Evolutionary conservation across 2,797 vertebrate species (phyloP).

Genomic region (Graptemys geographica): DNA sequence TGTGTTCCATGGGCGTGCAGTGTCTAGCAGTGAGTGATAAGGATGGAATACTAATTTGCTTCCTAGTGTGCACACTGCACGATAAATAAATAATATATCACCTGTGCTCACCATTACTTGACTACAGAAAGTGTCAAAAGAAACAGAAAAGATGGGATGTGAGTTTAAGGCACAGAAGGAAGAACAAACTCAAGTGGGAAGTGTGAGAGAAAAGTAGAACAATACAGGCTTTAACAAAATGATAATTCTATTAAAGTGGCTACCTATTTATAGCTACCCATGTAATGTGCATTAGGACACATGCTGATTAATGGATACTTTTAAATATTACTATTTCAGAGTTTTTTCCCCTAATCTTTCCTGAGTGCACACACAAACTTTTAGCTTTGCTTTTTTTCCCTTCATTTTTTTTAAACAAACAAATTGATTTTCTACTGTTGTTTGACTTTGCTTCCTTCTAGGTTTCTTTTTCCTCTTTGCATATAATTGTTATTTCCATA

Average conservation of each 20-base stretch:
- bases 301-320: slow-evolving; percentile 19
- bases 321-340: neutral
- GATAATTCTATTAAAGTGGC: neutral
- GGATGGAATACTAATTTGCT: slow-evolving; percentile 79
- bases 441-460: neutral
- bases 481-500: slow-evolving; percentile 38
- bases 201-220: neutral
- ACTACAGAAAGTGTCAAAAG: slow-evolving; percentile 59
- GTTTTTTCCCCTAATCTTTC: neutral
- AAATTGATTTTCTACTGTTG: neutral
- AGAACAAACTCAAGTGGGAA: neutral
- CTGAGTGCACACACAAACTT: neutral
- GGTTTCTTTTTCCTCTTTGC: neutral
- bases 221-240: neutral
- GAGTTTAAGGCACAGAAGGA: neutral
- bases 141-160: slow-evolving; percentile 30
- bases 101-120: slow-evolving; percentile 60
- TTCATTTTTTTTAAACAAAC: neutral
- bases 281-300: neutral
- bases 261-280: neutral
- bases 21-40: slow-evolving; percentile 72
- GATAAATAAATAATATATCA: slow-evolving; percentile 81
- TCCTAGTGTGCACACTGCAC: slow-evolving; percentile 58
- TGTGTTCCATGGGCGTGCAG: slow-evolving; percentile 74
- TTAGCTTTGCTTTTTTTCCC: slow-evolving; percentile 24